A percentile compares a stretch with the other conserved stretches of the same genome.
Conservation (phyloP, 1,140 invertebrate genomes). For the Ephestia elutella region DNA sequence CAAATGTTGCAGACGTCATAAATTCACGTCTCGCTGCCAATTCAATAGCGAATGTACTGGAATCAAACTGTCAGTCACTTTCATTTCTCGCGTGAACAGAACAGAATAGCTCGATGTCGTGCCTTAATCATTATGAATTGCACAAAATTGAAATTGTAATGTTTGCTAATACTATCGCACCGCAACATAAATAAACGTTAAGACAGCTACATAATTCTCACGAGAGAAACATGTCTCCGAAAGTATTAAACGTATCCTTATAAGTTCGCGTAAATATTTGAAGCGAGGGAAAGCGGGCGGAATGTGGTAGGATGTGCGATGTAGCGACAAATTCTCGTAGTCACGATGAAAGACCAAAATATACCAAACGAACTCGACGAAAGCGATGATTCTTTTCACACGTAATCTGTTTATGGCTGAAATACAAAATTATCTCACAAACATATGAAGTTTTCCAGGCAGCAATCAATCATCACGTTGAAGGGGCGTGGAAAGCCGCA, state of each 20-base stretch:
- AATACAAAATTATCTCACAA: conserved; percentile 72
- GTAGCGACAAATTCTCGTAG: conserved; percentile 31
- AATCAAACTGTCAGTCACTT: conserved; percentile 42
- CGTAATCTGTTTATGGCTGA: conserved; percentile 70
- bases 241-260: not conserved
- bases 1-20: not conserved
- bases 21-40: not conserved
- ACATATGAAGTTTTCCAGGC: conserved; percentile 68
- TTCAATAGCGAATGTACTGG: conserved; percentile 9
- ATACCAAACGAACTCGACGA: conserved; percentile 38
- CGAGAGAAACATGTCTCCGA: conserved; percentile 6
- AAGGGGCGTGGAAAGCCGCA: conserved; percentile 59
- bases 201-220: conserved; percentile 1
- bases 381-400: conserved; percentile 65
- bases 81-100: conserved; percentile 64
- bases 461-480: conserved; percentile 65
- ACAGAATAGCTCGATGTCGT: conserved; percentile 33
- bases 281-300: conserved; percentile 9
- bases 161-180: conserved; percentile 8
- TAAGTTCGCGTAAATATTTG: not conserved
- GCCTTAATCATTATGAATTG: conserved; percentile 34
- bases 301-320: conserved; percentile 20
- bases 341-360: conserved; percentile 51
- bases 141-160: conserved; percentile 14
- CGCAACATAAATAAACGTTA: conserved; percentile 13